Evolutionary conservation across 2,888 invertebrate genomes (phyloP).

Genomic region (Drosophila siamana): DNA sequence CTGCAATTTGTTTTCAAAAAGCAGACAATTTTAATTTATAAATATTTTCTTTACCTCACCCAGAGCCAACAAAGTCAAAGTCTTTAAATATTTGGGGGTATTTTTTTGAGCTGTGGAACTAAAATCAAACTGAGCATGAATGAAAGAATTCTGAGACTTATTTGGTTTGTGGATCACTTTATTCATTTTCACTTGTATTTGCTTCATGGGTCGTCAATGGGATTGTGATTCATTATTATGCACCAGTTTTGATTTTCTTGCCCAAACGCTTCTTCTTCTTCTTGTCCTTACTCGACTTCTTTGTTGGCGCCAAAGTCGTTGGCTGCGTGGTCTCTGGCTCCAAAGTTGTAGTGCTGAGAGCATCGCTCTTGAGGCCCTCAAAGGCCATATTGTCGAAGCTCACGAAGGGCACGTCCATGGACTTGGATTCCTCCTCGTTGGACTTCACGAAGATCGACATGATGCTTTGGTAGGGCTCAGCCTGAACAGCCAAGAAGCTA

Average conservation of each 20-base stretch:
- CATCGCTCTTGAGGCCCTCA: conserved; percentile 28
- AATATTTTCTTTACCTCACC: too few species aligned
- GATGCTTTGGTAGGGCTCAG: background rate
- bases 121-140: too few species aligned
- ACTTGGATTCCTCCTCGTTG: background rate
- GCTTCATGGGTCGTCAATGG: background rate
- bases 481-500: conserved; percentile 2
- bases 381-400: conserved; percentile 41
- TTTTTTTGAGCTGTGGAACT: too few species aligned
- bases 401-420: conserved; percentile 48
- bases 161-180: background rate
- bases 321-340: conserved; percentile 4
- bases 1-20: too few species aligned
- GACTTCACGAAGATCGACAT: conserved; percentile 14
- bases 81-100: too few species aligned
- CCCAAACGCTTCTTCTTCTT: background rate
- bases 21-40: too few species aligned
- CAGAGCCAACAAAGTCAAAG: too few species aligned
- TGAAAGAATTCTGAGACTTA: too few species aligned
- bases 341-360: conserved; percentile 26
- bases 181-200: background rate
- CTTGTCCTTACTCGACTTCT: background rate
- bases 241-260: background rate
- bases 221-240: background rate
- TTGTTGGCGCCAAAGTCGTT: background rate